Evolutionary conservation across 2,113 vertebrate genomes (phyloP).

Genomic region (Triplophysa siluroides): DNA sequence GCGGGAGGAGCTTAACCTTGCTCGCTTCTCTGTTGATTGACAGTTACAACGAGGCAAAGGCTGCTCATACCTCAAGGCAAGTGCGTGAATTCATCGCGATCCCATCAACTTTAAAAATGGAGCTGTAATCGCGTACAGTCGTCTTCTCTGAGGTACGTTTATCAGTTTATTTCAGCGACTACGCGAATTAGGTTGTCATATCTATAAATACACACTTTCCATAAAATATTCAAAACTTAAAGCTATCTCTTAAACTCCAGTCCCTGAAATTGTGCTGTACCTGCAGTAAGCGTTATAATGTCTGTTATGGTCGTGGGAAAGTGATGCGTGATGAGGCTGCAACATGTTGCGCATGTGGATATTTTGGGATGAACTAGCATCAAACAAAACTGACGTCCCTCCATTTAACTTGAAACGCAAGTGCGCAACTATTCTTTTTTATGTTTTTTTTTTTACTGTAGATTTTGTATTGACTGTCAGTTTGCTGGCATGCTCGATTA

Average conservation of each 20-base stretch:
- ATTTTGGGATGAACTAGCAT: constrained; percentile 10
- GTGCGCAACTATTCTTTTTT: too few species aligned
- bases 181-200: background rate
- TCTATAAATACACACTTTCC: background rate
- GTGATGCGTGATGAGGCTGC: background rate
- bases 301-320: background rate
- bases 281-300: background rate
- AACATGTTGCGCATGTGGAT: constrained; percentile 42
- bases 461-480: background rate
- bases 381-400: background rate
- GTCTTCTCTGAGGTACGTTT: constrained; percentile 19
- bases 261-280: background rate
- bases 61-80: constrained; percentile 6
- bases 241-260: background rate
- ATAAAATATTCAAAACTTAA: constrained; percentile 32
- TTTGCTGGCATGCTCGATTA: too few species aligned
- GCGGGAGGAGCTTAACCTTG: background rate
- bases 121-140: background rate
- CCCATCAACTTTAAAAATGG: constrained; percentile 15
- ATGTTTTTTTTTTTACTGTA: too few species aligned
- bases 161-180: background rate
- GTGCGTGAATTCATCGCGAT: constrained; percentile 22
- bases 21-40: constrained; percentile 24
- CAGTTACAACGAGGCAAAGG: constrained; percentile 6
- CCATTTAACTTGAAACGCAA: background rate